Conservation (phyloP, 2,797 vertebrate genomes). For the Melanogrammus aeglefinus region DNA sequence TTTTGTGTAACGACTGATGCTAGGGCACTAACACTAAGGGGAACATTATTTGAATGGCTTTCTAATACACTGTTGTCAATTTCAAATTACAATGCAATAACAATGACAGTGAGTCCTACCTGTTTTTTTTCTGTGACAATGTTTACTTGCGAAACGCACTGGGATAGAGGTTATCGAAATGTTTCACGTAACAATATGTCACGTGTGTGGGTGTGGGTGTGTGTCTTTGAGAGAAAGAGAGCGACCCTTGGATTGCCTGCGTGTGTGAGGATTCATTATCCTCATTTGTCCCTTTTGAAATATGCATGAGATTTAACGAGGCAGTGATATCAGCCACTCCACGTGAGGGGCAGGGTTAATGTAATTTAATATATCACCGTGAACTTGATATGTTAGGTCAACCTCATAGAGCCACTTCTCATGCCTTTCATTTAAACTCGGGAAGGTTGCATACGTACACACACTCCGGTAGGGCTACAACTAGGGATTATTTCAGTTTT, state of each 20-base stretch:
- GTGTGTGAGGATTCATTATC: conserved; percentile 5
- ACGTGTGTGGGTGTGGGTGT: background rate
- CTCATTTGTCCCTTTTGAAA: conserved; percentile 50
- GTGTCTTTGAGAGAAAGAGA: background rate
- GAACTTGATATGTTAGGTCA: conserved; percentile 48
- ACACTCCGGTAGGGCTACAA: no score
- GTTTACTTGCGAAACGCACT: background rate
- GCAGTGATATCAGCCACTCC: conserved; percentile 43
- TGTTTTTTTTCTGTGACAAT: conserved; percentile 26
- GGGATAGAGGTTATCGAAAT: background rate
- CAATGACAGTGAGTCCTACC: conserved; percentile 40
- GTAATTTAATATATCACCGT: conserved; percentile 45
- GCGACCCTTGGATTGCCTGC: no score
- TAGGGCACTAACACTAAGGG: conserved; percentile 66
- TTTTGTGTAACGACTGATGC: conserved; percentile 46
- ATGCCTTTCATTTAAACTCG: conserved; percentile 20
- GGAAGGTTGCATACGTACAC: conserved; percentile 8
- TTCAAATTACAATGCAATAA: conserved; percentile 71
- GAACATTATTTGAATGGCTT: conserved; percentile 61
- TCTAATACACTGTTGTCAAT: conserved; percentile 69
- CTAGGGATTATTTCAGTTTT: no score
- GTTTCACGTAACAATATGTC: no score
- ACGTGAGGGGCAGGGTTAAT: conserved; percentile 16
- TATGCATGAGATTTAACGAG: conserved; percentile 51
- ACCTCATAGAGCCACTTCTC: conserved; percentile 40